These are phyloP conservation scores for Dicycla oo DNA, from an alignment of 2,888 invertebrate genomes.

Conservation along the genomic window DNA sequence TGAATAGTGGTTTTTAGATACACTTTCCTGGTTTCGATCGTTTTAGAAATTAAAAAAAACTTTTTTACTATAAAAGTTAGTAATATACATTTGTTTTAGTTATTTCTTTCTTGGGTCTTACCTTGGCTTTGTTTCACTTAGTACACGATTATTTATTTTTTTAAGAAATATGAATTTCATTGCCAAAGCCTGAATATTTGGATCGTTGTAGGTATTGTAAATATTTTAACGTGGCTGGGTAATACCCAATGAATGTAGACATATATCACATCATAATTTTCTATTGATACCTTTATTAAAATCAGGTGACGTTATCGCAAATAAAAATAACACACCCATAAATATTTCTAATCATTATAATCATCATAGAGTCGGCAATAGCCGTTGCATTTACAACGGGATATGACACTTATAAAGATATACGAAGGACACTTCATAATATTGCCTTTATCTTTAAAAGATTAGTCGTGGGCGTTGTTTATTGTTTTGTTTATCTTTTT, in stretches of 20 bases:
- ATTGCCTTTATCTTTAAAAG: conserved; percentile 56
- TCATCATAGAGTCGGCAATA: conserved; percentile 33
- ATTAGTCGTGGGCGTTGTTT: conserved; percentile 50
- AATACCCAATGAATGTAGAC: neutral
- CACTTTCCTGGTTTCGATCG: neutral
- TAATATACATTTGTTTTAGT: too few species aligned
- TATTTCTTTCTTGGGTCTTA: neutral
- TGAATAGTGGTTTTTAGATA: conserved; percentile 6
- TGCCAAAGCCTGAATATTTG: too few species aligned
- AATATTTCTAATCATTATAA: conserved; percentile 47
- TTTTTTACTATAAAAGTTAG: too few species aligned
- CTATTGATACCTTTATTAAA: conserved; percentile 18
- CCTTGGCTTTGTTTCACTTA: neutral
- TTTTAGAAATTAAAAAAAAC: too few species aligned
- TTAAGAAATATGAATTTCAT: too few species aligned
- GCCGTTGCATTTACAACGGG: conserved; percentile 57
- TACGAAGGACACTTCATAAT: conserved; percentile 53
- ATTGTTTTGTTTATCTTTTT: conserved; percentile 43
- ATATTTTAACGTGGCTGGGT: too few species aligned
- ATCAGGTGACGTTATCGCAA: conserved; percentile 31
- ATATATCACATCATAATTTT: conserved; percentile 1
- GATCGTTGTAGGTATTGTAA: too few species aligned
- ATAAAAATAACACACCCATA: conserved; percentile 41
- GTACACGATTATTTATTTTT: too few species aligned
- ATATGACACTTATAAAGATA: conserved; percentile 61